These are phyloP conservation scores for Haliclona indistincta DNA, from an alignment of 37 sponge, comb jelly and placozoan species.

Conservation along the genomic window DNA sequence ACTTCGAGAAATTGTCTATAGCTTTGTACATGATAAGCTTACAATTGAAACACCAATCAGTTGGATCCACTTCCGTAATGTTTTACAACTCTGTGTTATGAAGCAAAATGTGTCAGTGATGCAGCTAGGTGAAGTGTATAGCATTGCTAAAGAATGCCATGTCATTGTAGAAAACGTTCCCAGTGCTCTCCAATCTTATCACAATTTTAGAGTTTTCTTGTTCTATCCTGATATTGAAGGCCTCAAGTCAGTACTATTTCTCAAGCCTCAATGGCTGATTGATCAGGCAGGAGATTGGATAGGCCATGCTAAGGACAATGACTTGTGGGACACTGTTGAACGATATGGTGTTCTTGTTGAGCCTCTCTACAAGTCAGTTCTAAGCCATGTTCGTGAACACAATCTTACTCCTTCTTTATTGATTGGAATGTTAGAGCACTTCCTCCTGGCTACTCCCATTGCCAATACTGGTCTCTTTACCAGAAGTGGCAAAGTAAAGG, in stretches of 20 bases:
- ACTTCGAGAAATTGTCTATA: conserved; percentile 3
- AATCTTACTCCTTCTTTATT: too few species aligned
- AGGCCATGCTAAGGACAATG: not conserved
- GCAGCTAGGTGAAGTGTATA: conserved; percentile 6
- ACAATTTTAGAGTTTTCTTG: conserved; percentile 49
- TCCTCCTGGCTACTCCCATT: too few species aligned
- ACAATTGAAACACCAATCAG: conserved; percentile 33
- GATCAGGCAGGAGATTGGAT: conserved; percentile 22
- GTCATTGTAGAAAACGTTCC: conserved; percentile 16
- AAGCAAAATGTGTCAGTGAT: conserved; percentile 3
- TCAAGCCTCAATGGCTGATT: conserved; percentile 51
- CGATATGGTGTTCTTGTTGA: conserved; percentile 40
- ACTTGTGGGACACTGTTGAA: conserved; percentile 13
- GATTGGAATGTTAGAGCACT: too few species aligned
- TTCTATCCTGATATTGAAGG: conserved; percentile 35
- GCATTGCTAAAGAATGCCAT: conserved; percentile 1
- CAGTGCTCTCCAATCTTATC: conserved; percentile 56
- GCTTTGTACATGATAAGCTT: conserved; percentile 28
- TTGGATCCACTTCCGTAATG: conserved; percentile 54
- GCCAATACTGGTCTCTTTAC: too few species aligned
- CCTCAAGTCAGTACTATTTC: conserved; percentile 11
- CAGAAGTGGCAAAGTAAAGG: too few species aligned
- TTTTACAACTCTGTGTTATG: conserved; percentile 13
- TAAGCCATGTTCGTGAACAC: too few species aligned
- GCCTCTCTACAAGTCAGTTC: conserved; percentile 32